Base-by-base conservation (phyloP, 2,113 vertebrate species). In the Delphinapterus leucas region DNA sequence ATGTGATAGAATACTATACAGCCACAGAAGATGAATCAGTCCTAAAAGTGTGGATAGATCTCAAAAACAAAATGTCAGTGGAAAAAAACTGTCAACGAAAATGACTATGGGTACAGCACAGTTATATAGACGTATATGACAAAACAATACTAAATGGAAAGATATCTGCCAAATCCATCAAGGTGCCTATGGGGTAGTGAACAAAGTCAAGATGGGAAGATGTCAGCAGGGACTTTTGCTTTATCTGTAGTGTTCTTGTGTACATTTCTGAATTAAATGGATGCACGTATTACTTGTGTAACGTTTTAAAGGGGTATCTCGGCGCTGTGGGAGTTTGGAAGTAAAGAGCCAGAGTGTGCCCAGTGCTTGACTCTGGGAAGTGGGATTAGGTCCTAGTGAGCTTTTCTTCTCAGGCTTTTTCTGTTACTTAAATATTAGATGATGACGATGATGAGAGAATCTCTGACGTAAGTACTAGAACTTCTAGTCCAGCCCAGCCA, bases 401-500 rank as follows among this genome's bases (percentile, higher is more conserved):
- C 53, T 31, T 92, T 92, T 83, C 26, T 80, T 65, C 21, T 85
- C 61, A 25, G 55, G 61, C 8, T 84, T 83, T 96, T 90, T 81
- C 13, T 80, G 25, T 93, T n/a, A 8, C n/a, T 60, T 61, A 70
- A 47, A 23, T 81, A 18, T 83, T 73, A 93, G 28, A n/a, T 26
- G 25, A 36, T 38, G 53, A 33, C 28, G 41, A 15, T 61, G 11
- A 28, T 23, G 18, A 36, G 49, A 80, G 47, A 38, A 31, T n/a
- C 58, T 70, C 14, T 58, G 44, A 90, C 60, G 4, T 55, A 70
- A n/a, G 47, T 47, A 25, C 41, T 65, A 28, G 38, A 58, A 68
- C 73, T 81, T 77, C 65, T 53, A 26, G 23, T 55, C 49, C 68
- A 58, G 53, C 15, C 68, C 36, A 15, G 79, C 18, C n/a, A 9